Conservation (phyloP, 2,113 vertebrate species). For the Orycteropus afer region DNA sequence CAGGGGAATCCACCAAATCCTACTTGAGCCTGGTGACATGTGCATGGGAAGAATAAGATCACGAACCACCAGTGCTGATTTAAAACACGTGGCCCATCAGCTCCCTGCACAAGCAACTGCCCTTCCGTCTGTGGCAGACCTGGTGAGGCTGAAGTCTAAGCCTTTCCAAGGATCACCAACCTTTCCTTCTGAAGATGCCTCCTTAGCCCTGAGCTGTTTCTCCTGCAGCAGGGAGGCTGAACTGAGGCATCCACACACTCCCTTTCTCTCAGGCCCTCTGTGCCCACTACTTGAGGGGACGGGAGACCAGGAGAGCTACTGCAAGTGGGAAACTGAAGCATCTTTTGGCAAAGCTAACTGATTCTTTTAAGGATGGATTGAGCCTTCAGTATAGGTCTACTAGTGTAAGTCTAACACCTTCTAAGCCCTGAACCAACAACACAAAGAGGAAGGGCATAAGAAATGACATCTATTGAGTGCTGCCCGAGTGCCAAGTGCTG, state of each 20-base stretch:
- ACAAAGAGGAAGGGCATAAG: background rate
- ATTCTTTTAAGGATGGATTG: background rate
- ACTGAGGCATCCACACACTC: rapidly evolving
- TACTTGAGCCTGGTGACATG: slow-evolving; percentile 58
- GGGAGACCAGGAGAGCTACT: background rate
- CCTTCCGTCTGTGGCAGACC: background rate
- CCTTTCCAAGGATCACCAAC: background rate
- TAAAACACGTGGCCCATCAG: background rate
- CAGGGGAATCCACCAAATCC: background rate
- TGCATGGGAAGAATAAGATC: slow-evolving; percentile 56
- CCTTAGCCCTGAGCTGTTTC: rapidly evolving
- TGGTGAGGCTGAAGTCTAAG: rapidly evolving
- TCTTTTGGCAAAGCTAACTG: background rate
- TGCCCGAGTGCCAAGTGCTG: background rate
- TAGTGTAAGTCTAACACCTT: background rate
- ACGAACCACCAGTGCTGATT: background rate
- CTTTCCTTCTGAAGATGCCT: background rate
- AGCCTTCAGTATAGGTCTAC: background rate
- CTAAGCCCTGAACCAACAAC: background rate
- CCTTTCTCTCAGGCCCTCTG: background rate
- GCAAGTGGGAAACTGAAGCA: background rate
- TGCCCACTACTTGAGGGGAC: background rate
- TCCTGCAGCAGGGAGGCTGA: background rate
- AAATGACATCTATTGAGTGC: rapidly evolving
- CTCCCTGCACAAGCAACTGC: background rate